These are phyloP conservation scores for western clawed frog (Xenopus tropicalis) DNA, from an alignment of 2,113 vertebrate species.

Conservation along the genomic window DNA sequence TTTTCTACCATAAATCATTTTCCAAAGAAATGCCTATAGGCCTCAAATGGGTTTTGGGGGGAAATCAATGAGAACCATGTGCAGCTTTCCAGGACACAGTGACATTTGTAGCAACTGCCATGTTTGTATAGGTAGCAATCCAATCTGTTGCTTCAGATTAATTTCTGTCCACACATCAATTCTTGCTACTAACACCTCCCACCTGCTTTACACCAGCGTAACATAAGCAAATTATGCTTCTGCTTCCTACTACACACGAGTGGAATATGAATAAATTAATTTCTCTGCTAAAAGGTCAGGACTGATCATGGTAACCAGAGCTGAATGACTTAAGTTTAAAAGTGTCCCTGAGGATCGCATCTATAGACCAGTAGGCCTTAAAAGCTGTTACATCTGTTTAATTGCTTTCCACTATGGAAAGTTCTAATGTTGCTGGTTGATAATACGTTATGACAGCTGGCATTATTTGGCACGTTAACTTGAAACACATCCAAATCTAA, in stretches of 20 bases:
- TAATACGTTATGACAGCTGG: constrained; percentile 52
- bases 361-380: constrained; percentile 11
- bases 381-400: constrained; percentile 10
- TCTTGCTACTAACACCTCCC: not conserved
- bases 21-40: no score
- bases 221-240: not conserved
- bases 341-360: constrained; percentile 1
- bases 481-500: constrained; percentile 38
- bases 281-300: constrained; percentile 23
- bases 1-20: no score
- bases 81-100: no score
- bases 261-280: constrained; percentile 14
- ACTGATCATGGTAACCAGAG: constrained; percentile 5
- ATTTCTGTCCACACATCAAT: not conserved
- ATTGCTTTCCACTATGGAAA: constrained; percentile 46
- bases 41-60: no score
- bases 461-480: constrained; percentile 47
- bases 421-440: constrained; percentile 48
- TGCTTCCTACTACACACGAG: not conserved
- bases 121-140: no score
- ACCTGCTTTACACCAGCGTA: not conserved
- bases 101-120: no score
- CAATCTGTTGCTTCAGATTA: no score
- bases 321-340: constrained; percentile 17
- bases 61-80: no score